Conservation (phyloP, 2,113 vertebrate genomes). For the Paralichthys olivaceus region DNA sequence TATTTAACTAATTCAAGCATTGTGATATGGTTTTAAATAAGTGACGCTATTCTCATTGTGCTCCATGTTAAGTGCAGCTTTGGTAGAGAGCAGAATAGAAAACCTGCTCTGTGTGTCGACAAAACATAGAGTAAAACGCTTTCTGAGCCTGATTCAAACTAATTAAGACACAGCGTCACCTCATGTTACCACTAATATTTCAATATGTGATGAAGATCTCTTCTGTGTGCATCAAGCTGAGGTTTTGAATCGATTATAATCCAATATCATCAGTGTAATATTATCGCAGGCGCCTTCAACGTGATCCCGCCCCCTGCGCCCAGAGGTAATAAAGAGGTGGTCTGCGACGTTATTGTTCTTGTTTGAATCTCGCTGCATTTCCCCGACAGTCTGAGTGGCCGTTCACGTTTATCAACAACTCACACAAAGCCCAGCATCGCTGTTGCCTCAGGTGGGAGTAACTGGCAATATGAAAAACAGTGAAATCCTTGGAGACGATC, state of each 20-base stretch:
- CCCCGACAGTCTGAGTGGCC: constrained; percentile 23
- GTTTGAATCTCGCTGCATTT: constrained; percentile 39
- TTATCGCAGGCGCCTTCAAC: constrained; percentile 1
- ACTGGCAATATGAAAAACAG: constrained; percentile 25
- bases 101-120: background rate
- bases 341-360: constrained; percentile 50
- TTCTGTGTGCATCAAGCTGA: background rate
- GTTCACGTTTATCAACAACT: constrained; percentile 62
- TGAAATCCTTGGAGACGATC: constrained; percentile 15
- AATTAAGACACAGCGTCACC: background rate
- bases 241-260: constrained; percentile 31
- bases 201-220: background rate
- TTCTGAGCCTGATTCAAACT: background rate
- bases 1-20: background rate
- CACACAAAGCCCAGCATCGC: constrained; percentile 36
- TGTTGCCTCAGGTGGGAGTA: constrained; percentile 37
- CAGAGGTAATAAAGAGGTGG: constrained; percentile 70
- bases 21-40: background rate
- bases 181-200: background rate
- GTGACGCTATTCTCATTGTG: background rate
- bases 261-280: constrained; percentile 38
- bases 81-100: background rate
- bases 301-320: constrained; percentile 4
- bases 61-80: background rate
- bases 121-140: background rate